These are phyloP conservation scores for Heliopora coerulea DNA, from an alignment of 92 coral and sea anemone species.

Conservation along the genomic window DNA sequence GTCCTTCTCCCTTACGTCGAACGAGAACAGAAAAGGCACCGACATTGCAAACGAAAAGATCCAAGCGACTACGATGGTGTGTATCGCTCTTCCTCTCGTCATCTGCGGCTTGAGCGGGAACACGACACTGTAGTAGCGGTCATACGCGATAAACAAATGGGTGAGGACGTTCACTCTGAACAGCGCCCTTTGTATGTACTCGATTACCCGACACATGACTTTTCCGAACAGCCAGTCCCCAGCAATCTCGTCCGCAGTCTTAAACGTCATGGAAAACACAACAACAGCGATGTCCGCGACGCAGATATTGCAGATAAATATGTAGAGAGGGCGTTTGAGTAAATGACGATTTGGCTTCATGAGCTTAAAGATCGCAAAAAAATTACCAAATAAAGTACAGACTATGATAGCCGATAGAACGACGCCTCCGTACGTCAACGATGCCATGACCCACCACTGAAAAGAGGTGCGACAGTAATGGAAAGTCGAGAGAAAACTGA, in stretches of 20 bases:
- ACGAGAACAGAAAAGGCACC: slow-evolving; percentile 52
- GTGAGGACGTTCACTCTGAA: slow-evolving; percentile 38
- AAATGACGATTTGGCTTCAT: slow-evolving; percentile 9
- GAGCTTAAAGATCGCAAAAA: slow-evolving; percentile 9
- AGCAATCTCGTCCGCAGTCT: slow-evolving; percentile 7
- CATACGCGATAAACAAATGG: slow-evolving; percentile 43
- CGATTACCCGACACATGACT: slow-evolving; percentile 12
- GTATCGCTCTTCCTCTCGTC: slow-evolving; percentile 50
- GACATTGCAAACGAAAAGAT: slow-evolving; percentile 59
- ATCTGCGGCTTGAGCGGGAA: slow-evolving; percentile 78
- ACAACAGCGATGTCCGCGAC: slow-evolving; percentile 34
- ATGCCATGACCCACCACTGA: neutral
- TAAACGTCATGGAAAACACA: slow-evolving; percentile 12
- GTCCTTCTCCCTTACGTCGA: neutral
- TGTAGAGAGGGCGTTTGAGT: slow-evolving; percentile 29
- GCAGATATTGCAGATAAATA: slow-evolving; percentile 34
- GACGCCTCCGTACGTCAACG: neutral
- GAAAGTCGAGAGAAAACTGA: neutral
- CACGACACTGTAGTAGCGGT: slow-evolving; percentile 88
- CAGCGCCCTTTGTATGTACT: slow-evolving; percentile 22
- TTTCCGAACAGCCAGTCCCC: slow-evolving; percentile 26
- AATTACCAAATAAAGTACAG: slow-evolving; percentile 28
- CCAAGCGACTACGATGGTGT: slow-evolving; percentile 62
- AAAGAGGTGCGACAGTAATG: neutral
- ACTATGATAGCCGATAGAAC: neutral